Percentiles rank a stretch among this genome's conserved stretches.
Evolutionary conservation across 1,140 invertebrate genomes (phyloP).

Genomic region (Lasaia peninsularis): DNA sequence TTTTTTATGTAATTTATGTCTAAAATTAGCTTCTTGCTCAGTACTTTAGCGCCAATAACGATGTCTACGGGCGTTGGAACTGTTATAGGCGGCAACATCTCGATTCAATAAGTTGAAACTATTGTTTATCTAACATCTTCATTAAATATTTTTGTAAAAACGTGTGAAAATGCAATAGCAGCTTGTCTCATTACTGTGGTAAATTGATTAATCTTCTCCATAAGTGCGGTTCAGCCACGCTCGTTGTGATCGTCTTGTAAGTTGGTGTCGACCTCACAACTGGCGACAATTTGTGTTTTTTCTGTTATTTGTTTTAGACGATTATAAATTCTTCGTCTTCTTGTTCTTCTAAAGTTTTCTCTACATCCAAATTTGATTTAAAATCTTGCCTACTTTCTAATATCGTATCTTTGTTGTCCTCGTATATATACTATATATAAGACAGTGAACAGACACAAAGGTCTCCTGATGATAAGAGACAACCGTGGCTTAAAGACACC

Average conservation of each 20-base stretch:
- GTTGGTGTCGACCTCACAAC: slow-evolving; percentile 26
- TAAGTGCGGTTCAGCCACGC: no score
- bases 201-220: slow-evolving; percentile 23
- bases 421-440: no score
- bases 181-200: slow-evolving; percentile 21
- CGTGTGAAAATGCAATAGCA: slow-evolving; percentile 20
- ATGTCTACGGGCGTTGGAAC: slow-evolving; percentile 18
- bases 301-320: slow-evolving; percentile 28
- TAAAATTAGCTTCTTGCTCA: slow-evolving; percentile 22
- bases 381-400: slow-evolving; percentile 30
- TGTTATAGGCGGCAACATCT: slow-evolving; percentile 20
- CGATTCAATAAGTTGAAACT: slow-evolving; percentile 11
- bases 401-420: slow-evolving; percentile 22
- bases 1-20: slow-evolving; percentile 26
- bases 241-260: slow-evolving; percentile 17
- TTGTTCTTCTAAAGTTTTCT: slow-evolving; percentile 30
- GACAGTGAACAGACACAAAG: no score
- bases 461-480: no score
- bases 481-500: no score
- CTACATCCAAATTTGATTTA: slow-evolving; percentile 33
- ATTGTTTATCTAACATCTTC: slow-evolving; percentile 17
- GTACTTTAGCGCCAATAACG: slow-evolving; percentile 20
- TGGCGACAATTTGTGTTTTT: slow-evolving; percentile 18
- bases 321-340: slow-evolving; percentile 30
- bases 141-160: slow-evolving; percentile 29